phyloP scores from a whole-genome alignment of 2,113 vertebrate species.

The Brienomyrus longianalis region DNA sequence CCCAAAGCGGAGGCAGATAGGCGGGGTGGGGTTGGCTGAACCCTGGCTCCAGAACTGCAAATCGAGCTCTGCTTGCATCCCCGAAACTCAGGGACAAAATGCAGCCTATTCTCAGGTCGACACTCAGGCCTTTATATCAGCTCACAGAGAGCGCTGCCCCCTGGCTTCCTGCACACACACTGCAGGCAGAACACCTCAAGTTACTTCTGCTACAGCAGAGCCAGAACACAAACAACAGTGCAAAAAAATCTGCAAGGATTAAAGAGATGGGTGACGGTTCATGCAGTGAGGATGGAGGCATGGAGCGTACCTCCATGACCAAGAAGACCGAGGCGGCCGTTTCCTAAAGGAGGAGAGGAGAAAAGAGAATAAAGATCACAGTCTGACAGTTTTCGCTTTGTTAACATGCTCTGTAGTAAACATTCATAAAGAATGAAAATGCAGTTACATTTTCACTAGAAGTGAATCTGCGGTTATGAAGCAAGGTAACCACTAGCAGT shows the following conservation, averaged over 20 bases:
- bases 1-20: background rate
- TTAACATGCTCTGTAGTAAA: background rate
- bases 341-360: constrained; percentile 72
- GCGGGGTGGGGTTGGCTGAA: background rate
- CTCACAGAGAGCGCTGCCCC: background rate
- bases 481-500: background rate
- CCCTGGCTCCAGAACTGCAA: background rate
- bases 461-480: background rate
- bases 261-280: background rate
- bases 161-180: background rate
- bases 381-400: background rate
- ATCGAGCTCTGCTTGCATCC: background rate
- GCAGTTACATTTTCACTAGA: background rate
- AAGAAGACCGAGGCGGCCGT: constrained; percentile 86
- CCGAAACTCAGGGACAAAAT: background rate
- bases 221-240: background rate
- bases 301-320: constrained; percentile 85
- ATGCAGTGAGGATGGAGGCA: background rate
- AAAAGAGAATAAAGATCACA: background rate
- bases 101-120: background rate
- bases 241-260: background rate
- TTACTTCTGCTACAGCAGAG: background rate
- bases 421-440: background rate
- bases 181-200: background rate
- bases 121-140: background rate